A percentile compares a stretch with the other conserved stretches of the same genome.
These are phyloP conservation scores for Heteromurus nitidus DNA, from an alignment of 2,888 invertebrate genomes.

Conservation along the genomic window DNA sequence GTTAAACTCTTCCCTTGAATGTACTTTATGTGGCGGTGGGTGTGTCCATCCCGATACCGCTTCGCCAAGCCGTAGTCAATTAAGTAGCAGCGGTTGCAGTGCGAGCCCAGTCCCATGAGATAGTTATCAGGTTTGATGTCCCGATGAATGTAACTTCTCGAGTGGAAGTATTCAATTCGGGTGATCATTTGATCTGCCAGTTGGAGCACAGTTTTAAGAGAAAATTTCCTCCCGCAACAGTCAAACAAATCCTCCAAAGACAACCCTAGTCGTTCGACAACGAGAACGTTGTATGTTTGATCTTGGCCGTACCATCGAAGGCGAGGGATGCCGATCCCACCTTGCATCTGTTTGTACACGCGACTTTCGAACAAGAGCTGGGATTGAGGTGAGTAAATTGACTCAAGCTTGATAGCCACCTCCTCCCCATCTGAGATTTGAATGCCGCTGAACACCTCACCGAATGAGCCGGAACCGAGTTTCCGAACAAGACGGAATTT, in stretches of 20 bases:
- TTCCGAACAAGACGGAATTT: slow-evolving; percentile 33
- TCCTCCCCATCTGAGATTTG: slow-evolving; percentile 42
- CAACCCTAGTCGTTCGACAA: slow-evolving; percentile 29
- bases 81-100: slow-evolving; percentile 29
- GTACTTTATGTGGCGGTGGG: slow-evolving; percentile 34
- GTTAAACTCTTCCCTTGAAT: slow-evolving; percentile 23
- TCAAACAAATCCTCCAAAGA: slow-evolving; percentile 46
- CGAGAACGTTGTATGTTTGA: slow-evolving; percentile 37
- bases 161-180: slow-evolving; percentile 41
- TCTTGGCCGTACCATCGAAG: slow-evolving; percentile 35
- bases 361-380: slow-evolving; percentile 35
- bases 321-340: slow-evolving; percentile 39
- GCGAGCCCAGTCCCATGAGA: slow-evolving; percentile 37
- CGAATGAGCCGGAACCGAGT: slow-evolving; percentile 45
- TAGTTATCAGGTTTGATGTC: slow-evolving; percentile 55
- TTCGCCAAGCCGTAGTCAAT: slow-evolving; percentile 50
- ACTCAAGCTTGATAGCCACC: slow-evolving; percentile 48
- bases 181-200: slow-evolving; percentile 54
- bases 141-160: slow-evolving; percentile 39
- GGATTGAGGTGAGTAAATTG: background rate
- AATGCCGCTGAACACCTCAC: slow-evolving; percentile 31
- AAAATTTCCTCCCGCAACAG: slow-evolving; percentile 34
- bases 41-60: slow-evolving; percentile 27
- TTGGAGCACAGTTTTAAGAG: slow-evolving; percentile 41
- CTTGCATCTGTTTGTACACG: slow-evolving; percentile 42